Conservation (phyloP, 2,888 invertebrate species). For the Nymphalis polychloros region DNA sequence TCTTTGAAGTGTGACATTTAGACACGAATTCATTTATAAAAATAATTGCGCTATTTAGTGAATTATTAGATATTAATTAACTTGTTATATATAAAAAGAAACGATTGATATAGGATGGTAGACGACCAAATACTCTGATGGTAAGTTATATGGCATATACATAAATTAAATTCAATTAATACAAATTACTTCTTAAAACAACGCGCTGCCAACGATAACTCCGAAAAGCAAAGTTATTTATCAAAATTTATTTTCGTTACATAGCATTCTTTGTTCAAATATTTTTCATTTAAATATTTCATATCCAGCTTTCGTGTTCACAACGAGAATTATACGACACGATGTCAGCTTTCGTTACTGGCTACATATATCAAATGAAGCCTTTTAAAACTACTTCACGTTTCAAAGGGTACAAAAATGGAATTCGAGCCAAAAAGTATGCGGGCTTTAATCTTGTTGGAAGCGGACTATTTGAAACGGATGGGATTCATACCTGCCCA, state of each 20-base stretch:
- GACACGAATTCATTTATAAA: no score
- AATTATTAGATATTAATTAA: no score
- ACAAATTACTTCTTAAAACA: no score
- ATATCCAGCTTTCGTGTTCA: background rate
- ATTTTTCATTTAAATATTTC: background rate
- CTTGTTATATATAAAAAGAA: no score
- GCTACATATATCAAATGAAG: constrained; percentile 2
- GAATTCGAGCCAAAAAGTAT: constrained; percentile 6
- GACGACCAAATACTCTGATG: no score
- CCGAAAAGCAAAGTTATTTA: no score
- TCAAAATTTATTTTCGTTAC: background rate
- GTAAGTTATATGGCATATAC: no score
- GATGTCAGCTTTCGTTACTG: constrained; percentile 1
- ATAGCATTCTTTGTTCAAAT: background rate
- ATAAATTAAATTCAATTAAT: no score
- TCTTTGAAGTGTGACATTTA: no score
- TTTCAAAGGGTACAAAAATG: constrained; percentile 7
- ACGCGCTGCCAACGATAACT: no score
- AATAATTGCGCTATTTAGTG: no score
- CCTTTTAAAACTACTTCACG: constrained; percentile 5
- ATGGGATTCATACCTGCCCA: background rate
- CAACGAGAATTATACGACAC: background rate
- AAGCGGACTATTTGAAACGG: background rate
- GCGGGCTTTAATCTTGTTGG: constrained; percentile 6
- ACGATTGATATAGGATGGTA: no score